Conservation (phyloP, 2,888 invertebrate species). For the Limnephilus auricula region DNA sequence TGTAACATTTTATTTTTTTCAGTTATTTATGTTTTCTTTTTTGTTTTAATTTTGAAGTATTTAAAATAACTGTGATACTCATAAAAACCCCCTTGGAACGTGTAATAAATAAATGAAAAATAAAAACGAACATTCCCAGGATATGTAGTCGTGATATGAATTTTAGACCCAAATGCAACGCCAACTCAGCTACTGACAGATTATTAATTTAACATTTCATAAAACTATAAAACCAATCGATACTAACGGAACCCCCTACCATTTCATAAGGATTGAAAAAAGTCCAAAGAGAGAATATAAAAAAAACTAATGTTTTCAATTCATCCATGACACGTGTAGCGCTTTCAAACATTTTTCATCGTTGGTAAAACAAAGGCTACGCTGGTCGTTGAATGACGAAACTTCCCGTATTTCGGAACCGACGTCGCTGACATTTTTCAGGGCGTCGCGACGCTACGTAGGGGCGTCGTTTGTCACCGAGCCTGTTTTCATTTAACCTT, state of each 20-base stretch:
- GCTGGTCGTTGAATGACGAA: slow-evolving; percentile 8
- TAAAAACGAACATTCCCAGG: too few relatives aligned
- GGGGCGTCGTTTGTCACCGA: slow-evolving; percentile 57
- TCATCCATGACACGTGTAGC: slow-evolving; percentile 14
- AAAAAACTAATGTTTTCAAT: not conserved
- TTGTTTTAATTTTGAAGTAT: too few relatives aligned
- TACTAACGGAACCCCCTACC: not conserved
- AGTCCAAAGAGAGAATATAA: not conserved
- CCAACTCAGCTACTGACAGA: too few relatives aligned
- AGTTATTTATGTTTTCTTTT: too few relatives aligned
- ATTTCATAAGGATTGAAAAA: not conserved
- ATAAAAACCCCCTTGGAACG: too few relatives aligned
- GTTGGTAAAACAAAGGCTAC: slow-evolving; percentile 8
- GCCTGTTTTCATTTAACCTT: slow-evolving; percentile 64
- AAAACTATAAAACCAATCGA: not conserved
- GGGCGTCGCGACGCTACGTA: slow-evolving; percentile 35
- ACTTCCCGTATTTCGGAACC: slow-evolving; percentile 28
- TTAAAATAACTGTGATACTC: too few relatives aligned
- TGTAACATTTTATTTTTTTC: too few relatives aligned
- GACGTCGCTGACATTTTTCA: slow-evolving; percentile 60
- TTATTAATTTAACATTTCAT: not conserved
- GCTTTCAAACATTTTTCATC: slow-evolving; percentile 39
- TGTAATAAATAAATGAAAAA: too few relatives aligned
- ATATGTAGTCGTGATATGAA: too few relatives aligned
- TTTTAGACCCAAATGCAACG: too few relatives aligned